phyloP scores from a whole-genome alignment of 2,888 invertebrate species.

The Epiblema foenella region DNA sequence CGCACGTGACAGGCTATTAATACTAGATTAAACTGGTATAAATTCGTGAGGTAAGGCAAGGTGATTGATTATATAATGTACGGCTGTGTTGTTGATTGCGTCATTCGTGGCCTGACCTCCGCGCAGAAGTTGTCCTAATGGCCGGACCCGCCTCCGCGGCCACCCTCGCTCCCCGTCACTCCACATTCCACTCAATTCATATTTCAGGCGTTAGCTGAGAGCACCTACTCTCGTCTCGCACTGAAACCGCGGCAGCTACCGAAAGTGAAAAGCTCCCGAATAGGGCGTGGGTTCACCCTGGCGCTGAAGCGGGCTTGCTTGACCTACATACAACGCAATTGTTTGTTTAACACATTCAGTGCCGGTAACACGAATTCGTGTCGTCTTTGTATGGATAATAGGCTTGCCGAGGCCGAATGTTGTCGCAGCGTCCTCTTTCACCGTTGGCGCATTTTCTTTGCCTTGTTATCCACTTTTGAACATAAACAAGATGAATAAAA shows the following conservation, averaged over 20 bases:
- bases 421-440: constrained; percentile 17
- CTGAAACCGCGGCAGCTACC: constrained; percentile 47
- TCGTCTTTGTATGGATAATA: no score
- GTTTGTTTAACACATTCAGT: no score
- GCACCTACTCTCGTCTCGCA: constrained; percentile 45
- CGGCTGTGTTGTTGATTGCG: constrained; percentile 44
- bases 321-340: constrained; percentile 49
- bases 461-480: not conserved
- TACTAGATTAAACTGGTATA: constrained; percentile 28
- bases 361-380: no score
- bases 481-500: not conserved
- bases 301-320: constrained; percentile 46
- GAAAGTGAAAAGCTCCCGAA: constrained; percentile 54
- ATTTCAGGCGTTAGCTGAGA: constrained; percentile 50
- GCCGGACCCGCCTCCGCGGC: constrained; percentile 45
- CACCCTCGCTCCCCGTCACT: constrained; percentile 47
- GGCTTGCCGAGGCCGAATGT: no score
- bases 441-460: not conserved
- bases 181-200: constrained; percentile 50
- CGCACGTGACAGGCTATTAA: constrained; percentile 23
- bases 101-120: constrained; percentile 54
- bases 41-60: constrained; percentile 35
- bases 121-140: constrained; percentile 48
- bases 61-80: constrained; percentile 48
- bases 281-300: constrained; percentile 48